Evolutionary conservation across 2,888 invertebrate genomes (phyloP).

Genomic region (Hanleya hanleyi): DNA sequence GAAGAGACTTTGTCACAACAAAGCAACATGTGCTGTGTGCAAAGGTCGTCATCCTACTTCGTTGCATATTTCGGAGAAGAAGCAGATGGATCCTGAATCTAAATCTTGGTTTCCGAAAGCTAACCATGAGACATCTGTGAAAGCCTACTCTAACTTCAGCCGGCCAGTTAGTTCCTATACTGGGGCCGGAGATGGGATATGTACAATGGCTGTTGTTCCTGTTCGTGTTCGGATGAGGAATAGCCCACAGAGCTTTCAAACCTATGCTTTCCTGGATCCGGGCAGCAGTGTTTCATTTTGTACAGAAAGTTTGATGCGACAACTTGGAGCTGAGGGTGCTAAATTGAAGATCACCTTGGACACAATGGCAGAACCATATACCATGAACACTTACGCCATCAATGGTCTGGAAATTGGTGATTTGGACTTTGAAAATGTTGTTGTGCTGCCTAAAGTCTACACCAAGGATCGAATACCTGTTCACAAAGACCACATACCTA

Average conservation of each 20-base stretch:
- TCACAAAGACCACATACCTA: slow-evolving; percentile 22
- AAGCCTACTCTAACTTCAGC: too few species aligned
- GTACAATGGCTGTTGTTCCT: slow-evolving; percentile 22
- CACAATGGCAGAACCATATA: slow-evolving; percentile 7
- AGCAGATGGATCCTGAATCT: too few species aligned
- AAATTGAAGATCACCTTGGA: slow-evolving; percentile 6
- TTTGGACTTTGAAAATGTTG: slow-evolving; percentile 6
- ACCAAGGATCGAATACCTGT: slow-evolving; percentile 31
- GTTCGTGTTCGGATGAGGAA: slow-evolving; percentile 8
- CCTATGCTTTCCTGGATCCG: slow-evolving; percentile 18
- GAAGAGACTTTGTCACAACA: too few species aligned
- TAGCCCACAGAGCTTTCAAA: background rate
- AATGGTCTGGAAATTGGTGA: slow-evolving; percentile 19
- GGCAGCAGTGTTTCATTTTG: slow-evolving; percentile 25
- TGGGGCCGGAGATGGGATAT: slow-evolving; percentile 8
- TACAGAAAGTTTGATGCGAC: slow-evolving; percentile 2
- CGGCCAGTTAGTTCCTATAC: too few species aligned
- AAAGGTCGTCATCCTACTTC: too few species aligned
- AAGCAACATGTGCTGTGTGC: too few species aligned
- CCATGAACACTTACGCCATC: background rate
- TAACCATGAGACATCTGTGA: too few species aligned
- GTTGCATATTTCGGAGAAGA: too few species aligned
- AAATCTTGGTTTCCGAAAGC: too few species aligned
- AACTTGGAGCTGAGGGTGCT: slow-evolving; percentile 4
- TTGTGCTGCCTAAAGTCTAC: slow-evolving; percentile 28